Base-by-base conservation (phyloP, 2,888 invertebrate species). In the Cheilosia grossa region DNA sequence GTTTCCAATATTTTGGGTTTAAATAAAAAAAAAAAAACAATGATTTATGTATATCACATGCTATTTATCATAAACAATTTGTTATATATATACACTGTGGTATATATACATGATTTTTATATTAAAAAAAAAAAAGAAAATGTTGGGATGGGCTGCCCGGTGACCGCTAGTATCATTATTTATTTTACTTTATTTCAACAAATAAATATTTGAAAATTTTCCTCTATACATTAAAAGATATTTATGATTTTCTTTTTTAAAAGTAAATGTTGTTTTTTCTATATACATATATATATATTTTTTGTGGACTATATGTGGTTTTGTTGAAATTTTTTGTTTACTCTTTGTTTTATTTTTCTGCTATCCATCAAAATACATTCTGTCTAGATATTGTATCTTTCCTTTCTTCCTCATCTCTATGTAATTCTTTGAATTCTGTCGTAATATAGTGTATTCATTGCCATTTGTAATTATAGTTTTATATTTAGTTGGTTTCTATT, bases 101-200 rank as follows among this genome's bases (percentile, higher is more conserved):
- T 85, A 85, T 85, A 85, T 85, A 85, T 85, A 85, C 85, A 85
- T 85, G 72, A 85, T 85, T 85, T 85, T 85, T 81, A 85, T 77
- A 85, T 85, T 6, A 74, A 63, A 80, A 88, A 87, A 88, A 88
- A 89, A 89, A 89, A 90, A 89, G 89, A 90, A 88, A 90, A 91
- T 92, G 92, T 92, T 92, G 92, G 92, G 92, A 92, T 92, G 92
- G 92, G 92, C 92, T 92, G 92, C 92, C 92, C 92, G 92, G 91
- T 92, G 91, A 91, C 91, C 91, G 91, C 91, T 91, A 91, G 91
- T 91, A 91, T 91, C 90, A 89, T 90, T 87, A 83, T 83, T 80
- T 87, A 80, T 86, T 78, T 74, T 58, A 78, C 67, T 82, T 63
- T 89, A 24, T 89, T 59, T 80, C 88, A 90, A 89, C 88, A 90